A percentile compares a stretch with the other conserved stretches of the same genome.
Evolutionary conservation across 2,888 invertebrate genomes (phyloP).

Genomic region (Drosophila nr. medialis): DNA sequence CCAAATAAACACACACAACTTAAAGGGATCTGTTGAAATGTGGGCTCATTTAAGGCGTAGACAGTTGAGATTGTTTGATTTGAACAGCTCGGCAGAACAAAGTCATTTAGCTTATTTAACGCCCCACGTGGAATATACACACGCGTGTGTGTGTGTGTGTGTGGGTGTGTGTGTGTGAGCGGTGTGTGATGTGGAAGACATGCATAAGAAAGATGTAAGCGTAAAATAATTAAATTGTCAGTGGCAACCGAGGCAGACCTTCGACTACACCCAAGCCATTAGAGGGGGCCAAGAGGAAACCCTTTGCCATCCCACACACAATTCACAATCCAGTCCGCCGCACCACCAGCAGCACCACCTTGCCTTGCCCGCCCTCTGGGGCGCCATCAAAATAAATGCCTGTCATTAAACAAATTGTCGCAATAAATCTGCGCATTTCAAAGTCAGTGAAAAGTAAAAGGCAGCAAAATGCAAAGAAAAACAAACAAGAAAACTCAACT

Average conservation of each 20-base stretch:
- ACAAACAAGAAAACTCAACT: neutral
- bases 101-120: conserved; percentile 57
- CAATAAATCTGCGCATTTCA: conserved; percentile 80
- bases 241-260: conserved; percentile 58
- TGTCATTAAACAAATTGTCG: conserved; percentile 82
- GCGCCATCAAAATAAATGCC: conserved; percentile 80
- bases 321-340: neutral
- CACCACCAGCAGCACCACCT: conserved; percentile 1
- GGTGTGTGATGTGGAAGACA: conserved; percentile 24
- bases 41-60: conserved; percentile 2
- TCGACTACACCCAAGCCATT: conserved; percentile 54
- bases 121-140: conserved; percentile 12
- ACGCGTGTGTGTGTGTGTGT: neutral
- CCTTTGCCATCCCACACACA: conserved; percentile 52
- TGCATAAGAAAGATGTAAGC: conserved; percentile 60
- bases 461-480: conserved; percentile 44
- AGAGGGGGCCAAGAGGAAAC: conserved; percentile 57
- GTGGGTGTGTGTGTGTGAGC: neutral
- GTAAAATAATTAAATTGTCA: conserved; percentile 78
- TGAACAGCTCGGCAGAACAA: neutral
- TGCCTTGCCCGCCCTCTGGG: conserved; percentile 25
- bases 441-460: conserved; percentile 72
- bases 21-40: conserved; percentile 27
- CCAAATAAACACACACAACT: conserved; percentile 11
- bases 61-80: conserved; percentile 7